A percentile compares a stretch with the other conserved stretches of the same genome.
Evolutionary conservation across 2,888 invertebrate genomes (phyloP).

Genomic region (Drosophila macrospina): DNA sequence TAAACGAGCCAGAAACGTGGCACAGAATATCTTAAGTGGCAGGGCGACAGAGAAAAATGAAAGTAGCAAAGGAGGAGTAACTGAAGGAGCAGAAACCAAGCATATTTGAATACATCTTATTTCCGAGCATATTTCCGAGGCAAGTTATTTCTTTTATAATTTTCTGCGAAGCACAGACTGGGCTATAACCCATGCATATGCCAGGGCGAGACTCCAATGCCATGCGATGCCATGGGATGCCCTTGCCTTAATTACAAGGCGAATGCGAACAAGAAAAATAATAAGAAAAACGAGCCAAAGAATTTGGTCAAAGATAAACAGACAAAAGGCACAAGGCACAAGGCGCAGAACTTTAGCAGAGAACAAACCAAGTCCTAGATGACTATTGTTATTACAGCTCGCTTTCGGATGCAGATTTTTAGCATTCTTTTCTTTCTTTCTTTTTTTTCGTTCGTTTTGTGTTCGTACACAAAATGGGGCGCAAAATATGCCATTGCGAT

Average conservation of each 20-base stretch:
- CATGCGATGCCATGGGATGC: slow-evolving; percentile 22
- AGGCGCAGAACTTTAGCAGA: slow-evolving; percentile 34
- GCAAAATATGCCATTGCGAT: slow-evolving; percentile 62
- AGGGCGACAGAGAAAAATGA: slow-evolving; percentile 17
- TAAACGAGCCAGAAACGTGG: slow-evolving; percentile 19
- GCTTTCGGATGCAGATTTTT: slow-evolving; percentile 61
- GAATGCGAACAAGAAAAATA: slow-evolving; percentile 56
- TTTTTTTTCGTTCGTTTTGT: too few species aligned
- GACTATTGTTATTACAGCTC: slow-evolving; percentile 65
- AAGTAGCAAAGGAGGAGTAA: neutral
- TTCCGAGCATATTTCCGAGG: slow-evolving; percentile 43
- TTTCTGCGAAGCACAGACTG: slow-evolving; percentile 17
- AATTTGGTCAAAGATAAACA: slow-evolving; percentile 77
- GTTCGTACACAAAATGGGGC: slow-evolving; percentile 32
- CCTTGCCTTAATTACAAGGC: slow-evolving; percentile 72
- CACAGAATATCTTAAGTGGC: slow-evolving; percentile 15
- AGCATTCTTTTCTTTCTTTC: slow-evolving; percentile 41
- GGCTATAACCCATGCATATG: slow-evolving; percentile 30
- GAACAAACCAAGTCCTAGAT: slow-evolving; percentile 28
- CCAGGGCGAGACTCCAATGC: slow-evolving; percentile 23
- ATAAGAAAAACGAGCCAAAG: slow-evolving; percentile 60
- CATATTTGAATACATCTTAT: slow-evolving; percentile 55
- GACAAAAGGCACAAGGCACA: slow-evolving; percentile 66
- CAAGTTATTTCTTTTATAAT: slow-evolving; percentile 61
- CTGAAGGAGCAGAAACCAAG: slow-evolving; percentile 14